Percentiles rank a stretch among this genome's conserved stretches.
phyloP scores from a whole-genome alignment of 2,888 invertebrate genomes.

The Augiades crinisus region DNA sequence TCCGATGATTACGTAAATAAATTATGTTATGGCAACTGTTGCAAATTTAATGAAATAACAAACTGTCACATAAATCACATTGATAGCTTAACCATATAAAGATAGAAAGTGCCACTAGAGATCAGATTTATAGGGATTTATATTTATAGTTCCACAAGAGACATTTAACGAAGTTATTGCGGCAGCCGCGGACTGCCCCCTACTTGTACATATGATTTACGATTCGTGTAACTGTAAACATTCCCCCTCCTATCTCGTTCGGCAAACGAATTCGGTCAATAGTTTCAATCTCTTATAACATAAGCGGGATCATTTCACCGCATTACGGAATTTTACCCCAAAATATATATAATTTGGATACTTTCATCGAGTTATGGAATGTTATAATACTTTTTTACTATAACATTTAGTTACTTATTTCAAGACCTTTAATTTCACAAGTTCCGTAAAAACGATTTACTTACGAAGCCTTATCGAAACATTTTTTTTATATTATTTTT shows the following conservation, averaged over 20 bases:
- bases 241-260: slow-evolving; percentile 8
- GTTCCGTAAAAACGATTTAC: too few species aligned
- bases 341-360: too few species aligned
- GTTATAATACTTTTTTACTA: too few species aligned
- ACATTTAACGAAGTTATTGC: slow-evolving; percentile 14
- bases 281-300: slow-evolving; percentile 9
- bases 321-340: not conserved
- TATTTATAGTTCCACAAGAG: slow-evolving; percentile 17
- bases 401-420: too few species aligned
- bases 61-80: slow-evolving; percentile 14
- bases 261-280: not conserved
- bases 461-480: too few species aligned
- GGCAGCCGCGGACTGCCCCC: slow-evolving; percentile 6
- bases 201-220: slow-evolving; percentile 9
- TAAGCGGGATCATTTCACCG: not conserved
- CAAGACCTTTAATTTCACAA: too few species aligned
- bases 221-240: slow-evolving; percentile 13
- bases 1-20: slow-evolving; percentile 5
- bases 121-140: slow-evolving; percentile 16
- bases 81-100: slow-evolving; percentile 13
- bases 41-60: slow-evolving; percentile 6
- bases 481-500: too few species aligned
- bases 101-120: not conserved
- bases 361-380: too few species aligned
- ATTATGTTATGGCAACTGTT: not conserved